A percentile compares a stretch with the other conserved stretches of the same genome.
phyloP scores from a whole-genome alignment of 2,797 vertebrate species.

The Coilia nasus region DNA sequence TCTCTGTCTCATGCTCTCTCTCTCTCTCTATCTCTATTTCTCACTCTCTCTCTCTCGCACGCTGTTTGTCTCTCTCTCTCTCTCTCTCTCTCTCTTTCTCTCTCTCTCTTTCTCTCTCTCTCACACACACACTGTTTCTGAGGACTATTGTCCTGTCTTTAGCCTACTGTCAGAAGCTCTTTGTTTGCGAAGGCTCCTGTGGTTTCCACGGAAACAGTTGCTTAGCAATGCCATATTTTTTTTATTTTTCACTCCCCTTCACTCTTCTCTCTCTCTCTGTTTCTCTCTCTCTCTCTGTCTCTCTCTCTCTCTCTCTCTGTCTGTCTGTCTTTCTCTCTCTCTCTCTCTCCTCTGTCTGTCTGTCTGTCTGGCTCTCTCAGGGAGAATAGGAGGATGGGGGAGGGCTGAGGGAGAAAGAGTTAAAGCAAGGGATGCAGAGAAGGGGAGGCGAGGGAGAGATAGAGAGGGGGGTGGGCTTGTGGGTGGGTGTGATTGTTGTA shows the following conservation, averaged over 20 bases:
- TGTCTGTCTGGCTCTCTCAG: background rate
- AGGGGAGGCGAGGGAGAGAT: background rate
- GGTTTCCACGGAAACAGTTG: constrained; percentile 69
- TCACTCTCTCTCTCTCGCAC: background rate
- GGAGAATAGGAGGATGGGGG: background rate
- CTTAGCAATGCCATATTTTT: constrained; percentile 55
- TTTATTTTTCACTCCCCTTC: constrained; percentile 24
- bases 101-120: background rate
- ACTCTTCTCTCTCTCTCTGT: constrained; percentile 36
- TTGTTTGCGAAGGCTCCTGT: constrained; percentile 59
- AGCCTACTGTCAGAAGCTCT: constrained; percentile 36
- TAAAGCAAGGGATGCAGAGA: no score
- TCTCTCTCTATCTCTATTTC: no score
- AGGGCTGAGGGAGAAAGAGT: background rate
- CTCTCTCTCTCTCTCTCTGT: background rate
- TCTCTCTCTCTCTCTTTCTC: background rate
- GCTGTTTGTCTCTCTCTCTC: no score
- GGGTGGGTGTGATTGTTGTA: background rate
- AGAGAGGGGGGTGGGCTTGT: constrained; percentile 15
- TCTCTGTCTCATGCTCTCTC: background rate
- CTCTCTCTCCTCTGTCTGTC: background rate
- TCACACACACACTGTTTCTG: background rate
- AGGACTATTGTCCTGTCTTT: constrained; percentile 34
- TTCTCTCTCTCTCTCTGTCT: background rate
- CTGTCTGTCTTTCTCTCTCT: background rate